phyloP scores from a whole-genome alignment of 2,888 invertebrate genomes.

The Dolichopus griseipennis region DNA sequence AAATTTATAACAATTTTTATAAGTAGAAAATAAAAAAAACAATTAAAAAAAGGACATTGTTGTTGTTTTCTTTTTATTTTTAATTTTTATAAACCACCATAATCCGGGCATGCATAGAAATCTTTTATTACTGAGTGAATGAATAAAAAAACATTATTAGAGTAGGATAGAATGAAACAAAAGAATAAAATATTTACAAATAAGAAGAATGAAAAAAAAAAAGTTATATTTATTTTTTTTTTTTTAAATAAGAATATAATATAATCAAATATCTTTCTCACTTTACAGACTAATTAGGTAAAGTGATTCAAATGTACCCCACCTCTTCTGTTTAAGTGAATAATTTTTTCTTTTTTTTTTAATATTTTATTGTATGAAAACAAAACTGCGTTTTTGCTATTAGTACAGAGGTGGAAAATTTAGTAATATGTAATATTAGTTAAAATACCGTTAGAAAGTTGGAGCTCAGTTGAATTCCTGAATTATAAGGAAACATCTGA shows the following conservation, averaged over 20 bases:
- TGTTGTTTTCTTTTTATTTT: background rate
- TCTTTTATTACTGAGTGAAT: background rate
- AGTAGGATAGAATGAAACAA: too few species aligned
- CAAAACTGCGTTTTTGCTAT: background rate
- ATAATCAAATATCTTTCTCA: constrained; percentile 4
- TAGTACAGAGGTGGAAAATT: background rate
- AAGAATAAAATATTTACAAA: too few species aligned
- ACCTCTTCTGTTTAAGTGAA: background rate
- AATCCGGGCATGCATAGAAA: background rate
- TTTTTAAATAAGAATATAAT: background rate
- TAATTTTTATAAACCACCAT: background rate
- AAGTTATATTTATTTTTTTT: too few species aligned
- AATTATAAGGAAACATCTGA: too few species aligned
- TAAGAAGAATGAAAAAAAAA: too few species aligned
- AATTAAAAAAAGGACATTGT: background rate
- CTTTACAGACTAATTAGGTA: constrained; percentile 6
- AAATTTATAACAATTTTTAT: background rate
- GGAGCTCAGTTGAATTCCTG: too few species aligned
- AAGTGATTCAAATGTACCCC: background rate
- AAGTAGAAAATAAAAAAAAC: background rate
- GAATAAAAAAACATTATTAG: too few species aligned
- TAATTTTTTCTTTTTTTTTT: too few species aligned
- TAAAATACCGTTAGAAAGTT: too few species aligned
- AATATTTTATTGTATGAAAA: too few species aligned
- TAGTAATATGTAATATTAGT: too few species aligned